phyloP scores from a whole-genome alignment of 1,140 invertebrate species.

The Thereuonema tuberculata region DNA sequence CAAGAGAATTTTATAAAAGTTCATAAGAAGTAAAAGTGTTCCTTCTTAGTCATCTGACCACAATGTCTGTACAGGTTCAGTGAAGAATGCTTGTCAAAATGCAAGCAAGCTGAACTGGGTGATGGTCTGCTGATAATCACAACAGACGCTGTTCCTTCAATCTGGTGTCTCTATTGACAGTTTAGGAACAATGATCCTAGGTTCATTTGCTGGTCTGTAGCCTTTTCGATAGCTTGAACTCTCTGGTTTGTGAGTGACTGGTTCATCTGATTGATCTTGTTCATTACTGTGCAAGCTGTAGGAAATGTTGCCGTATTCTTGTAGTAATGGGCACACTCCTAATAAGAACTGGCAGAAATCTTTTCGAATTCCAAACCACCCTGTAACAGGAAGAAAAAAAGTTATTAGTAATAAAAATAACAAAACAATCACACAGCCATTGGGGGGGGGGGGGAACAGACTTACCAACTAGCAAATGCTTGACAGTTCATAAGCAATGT shows the following conservation, averaged over 20 bases:
- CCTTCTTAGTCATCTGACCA: too few relatives aligned
- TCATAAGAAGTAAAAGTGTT: too few relatives aligned
- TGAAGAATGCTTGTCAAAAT: too few relatives aligned
- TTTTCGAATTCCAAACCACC: slow-evolving; percentile 98
- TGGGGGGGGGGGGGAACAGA: not conserved
- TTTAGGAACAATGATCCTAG: slow-evolving; percentile 58
- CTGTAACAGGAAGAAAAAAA: slow-evolving; percentile 47
- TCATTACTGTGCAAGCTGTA: slow-evolving; percentile 50
- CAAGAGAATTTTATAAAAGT: too few relatives aligned
- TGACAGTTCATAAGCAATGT: not conserved
- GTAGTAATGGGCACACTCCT: slow-evolving; percentile 78
- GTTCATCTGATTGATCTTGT: slow-evolving; percentile 37
- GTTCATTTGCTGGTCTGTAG: slow-evolving; percentile 57
- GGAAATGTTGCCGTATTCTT: slow-evolving; percentile 96
- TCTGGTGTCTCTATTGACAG: slow-evolving; percentile 78
- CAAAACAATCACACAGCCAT: too few relatives aligned
- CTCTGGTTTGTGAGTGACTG: slow-evolving; percentile 38
- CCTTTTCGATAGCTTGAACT: slow-evolving; percentile 39
- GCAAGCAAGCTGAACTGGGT: too few relatives aligned
- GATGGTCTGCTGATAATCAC: too few relatives aligned
- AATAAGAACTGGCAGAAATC: slow-evolving; percentile 93
- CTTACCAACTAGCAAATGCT: not conserved
- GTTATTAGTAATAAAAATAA: not conserved
- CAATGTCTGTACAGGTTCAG: too few relatives aligned
- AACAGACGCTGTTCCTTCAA: slow-evolving; percentile 38